Evolutionary conservation across 2,888 invertebrate species (phyloP), one percentile per base, ranked within the genome.

Genomic region (Mesoligia furuncula): DNA sequence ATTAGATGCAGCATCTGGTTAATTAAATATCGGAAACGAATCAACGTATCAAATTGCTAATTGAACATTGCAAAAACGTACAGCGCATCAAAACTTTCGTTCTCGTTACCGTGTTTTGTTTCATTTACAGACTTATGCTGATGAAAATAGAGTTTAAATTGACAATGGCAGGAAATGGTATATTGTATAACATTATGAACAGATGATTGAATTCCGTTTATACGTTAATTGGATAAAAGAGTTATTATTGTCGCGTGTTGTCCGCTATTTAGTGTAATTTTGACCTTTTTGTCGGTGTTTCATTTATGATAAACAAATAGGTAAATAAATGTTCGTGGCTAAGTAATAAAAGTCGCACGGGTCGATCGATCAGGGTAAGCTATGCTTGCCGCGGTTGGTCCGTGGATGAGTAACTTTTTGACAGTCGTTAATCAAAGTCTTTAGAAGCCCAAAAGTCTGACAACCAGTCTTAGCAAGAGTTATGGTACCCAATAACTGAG

Each of bases 51-150:
- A 89, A 93, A 92, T 93, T 93, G 92, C 92, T 90, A 93, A 94
- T 93, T 90, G 86, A 89, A 89, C 87, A 86, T 88, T 88, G 83
- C 81, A 85, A 90, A 91, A 92, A 73, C 91, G 86, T 91, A 93
- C 89, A 91, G 90, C 89, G 89, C 90, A 87, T 91, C 90, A 90
- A 91, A 90, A 93, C 94, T 94, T 95, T 94, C 94, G 88, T 93
- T 94, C 90, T 93, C 91, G 89, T 91, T 89, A 88, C 75, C 74
- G 76, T 65, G 62, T 62, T 67, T 70, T 70, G 64, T 66, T 80
- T 67, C 17, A 79, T 73, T 67, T 51, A 45, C 51, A 68, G 31
- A 69, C 69, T 57, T 85, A 74, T 27, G 0, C 0, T 0, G 61
- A 24, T 67, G 6, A n/a, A 8, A 62, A 85, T 79, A 87, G 57